These are phyloP conservation scores for Gallinago nigripennis DNA, from an alignment of 2,797 vertebrate species.

Conservation along the genomic window DNA sequence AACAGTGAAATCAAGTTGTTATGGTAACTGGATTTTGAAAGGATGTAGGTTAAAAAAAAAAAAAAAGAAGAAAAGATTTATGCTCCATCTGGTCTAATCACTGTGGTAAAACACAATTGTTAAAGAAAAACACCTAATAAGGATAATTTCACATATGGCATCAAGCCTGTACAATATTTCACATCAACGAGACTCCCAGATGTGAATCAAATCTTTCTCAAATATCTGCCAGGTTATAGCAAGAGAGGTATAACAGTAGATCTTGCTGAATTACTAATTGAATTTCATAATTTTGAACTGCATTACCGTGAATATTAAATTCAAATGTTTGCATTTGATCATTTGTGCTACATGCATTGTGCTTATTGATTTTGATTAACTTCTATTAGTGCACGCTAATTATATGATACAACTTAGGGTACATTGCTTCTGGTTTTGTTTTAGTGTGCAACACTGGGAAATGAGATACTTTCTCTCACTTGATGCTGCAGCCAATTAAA, in stretches of 20 bases:
- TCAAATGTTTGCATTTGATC: conserved; percentile 9
- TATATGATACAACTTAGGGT: neutral
- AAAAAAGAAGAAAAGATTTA: neutral
- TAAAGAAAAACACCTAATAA: conserved; percentile 67
- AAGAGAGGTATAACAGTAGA: neutral
- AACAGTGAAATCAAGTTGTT: conserved; percentile 63
- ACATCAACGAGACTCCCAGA: conserved; percentile 50
- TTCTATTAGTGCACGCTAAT: neutral
- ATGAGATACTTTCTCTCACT: neutral
- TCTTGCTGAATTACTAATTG: neutral
- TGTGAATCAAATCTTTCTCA: conserved; percentile 41
- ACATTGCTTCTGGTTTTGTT: neutral
- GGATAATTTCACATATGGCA: conserved; percentile 70
- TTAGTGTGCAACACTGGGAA: neutral
- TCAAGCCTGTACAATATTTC: conserved; percentile 54
- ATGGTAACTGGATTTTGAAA: conserved; percentile 67
- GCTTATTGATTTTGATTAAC: conserved; percentile 14
- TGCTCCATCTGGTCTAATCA: conserved; percentile 69
- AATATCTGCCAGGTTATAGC: conserved; percentile 13
- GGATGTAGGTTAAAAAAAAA: neutral
- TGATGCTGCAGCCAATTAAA: neutral
- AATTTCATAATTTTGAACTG: conserved; percentile 23
- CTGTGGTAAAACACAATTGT: conserved; percentile 49
- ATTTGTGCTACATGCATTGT: neutral
- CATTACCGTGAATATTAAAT: neutral